A percentile compares a stretch with the other conserved stretches of the same genome.
Evolutionary conservation across 2,888 invertebrate genomes (phyloP).

Genomic region (Rhagium mordax): DNA sequence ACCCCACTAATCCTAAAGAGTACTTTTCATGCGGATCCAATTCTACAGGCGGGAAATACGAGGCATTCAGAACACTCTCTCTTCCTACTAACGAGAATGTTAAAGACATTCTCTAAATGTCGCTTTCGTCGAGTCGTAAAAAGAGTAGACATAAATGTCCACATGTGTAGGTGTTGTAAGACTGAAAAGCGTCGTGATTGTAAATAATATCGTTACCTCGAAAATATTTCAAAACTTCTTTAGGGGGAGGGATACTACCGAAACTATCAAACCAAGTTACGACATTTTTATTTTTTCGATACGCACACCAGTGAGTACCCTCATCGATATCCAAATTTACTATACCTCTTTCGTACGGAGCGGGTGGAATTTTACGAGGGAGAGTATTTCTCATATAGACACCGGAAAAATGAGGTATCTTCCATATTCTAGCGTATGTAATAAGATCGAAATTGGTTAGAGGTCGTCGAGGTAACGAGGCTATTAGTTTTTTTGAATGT

Average conservation of each 20-base stretch:
- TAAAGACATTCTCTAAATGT: background rate
- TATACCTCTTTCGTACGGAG: conserved; percentile 34
- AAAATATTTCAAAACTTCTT: too few species aligned
- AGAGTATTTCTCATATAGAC: conserved; percentile 44
- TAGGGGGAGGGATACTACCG: too few species aligned
- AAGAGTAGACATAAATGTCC: too few species aligned
- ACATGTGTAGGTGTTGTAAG: too few species aligned
- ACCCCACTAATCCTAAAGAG: background rate
- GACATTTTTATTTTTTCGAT: conserved; percentile 12
- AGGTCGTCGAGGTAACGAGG: conserved; percentile 38
- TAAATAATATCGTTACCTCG: too few species aligned
- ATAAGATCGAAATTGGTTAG: conserved; percentile 39
- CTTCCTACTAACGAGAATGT: background rate
- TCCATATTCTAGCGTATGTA: conserved; percentile 36
- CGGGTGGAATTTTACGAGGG: conserved; percentile 18
- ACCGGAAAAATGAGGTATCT: conserved; percentile 43
- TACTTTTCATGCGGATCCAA: background rate
- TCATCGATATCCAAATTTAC: conserved; percentile 39
- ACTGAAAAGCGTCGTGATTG: too few species aligned
- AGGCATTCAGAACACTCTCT: background rate
- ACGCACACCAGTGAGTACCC: conserved; percentile 32
- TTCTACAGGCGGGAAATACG: background rate
- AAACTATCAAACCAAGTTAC: too few species aligned
- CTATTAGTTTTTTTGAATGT: too few species aligned
- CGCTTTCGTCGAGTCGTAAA: too few species aligned